phyloP scores from a whole-genome alignment of 2,888 invertebrate genomes.

The Macrostomum cliftonense region DNA sequence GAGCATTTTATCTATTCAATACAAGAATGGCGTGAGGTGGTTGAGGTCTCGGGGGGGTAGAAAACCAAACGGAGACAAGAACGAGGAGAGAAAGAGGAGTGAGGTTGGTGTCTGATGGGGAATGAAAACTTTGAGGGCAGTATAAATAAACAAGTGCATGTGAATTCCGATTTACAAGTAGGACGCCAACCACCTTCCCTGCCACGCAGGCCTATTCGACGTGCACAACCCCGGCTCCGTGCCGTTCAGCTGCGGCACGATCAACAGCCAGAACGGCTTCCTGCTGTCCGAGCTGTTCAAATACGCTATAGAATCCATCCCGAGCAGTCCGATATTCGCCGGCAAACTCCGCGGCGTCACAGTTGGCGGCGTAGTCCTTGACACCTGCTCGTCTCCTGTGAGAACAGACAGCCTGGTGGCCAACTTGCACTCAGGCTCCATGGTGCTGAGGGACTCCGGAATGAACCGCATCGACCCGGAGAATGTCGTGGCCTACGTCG shows the following conservation, averaged over 20 bases:
- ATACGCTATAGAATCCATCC: conserved; percentile 24
- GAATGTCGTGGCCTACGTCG: conserved; percentile 21
- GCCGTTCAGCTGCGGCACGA: conserved; percentile 24
- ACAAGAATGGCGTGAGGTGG: too few species aligned
- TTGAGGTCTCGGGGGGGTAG: too few species aligned
- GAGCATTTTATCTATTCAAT: too few species aligned
- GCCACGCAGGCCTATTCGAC: conserved; percentile 12
- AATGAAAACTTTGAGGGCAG: too few species aligned
- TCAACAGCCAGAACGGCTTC: conserved; percentile 25
- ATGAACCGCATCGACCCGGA: conserved; percentile 17
- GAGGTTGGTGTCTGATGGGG: too few species aligned
- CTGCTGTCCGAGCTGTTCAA: conserved; percentile 29
- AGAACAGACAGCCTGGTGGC: conserved; percentile 27
- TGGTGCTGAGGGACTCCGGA: conserved; percentile 15
- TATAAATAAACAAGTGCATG: too few species aligned
- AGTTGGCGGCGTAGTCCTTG: conserved; percentile 20
- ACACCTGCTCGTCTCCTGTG: conserved; percentile 19
- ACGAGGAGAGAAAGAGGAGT: too few species aligned
- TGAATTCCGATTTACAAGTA: too few species aligned
- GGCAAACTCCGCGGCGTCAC: conserved; percentile 19
- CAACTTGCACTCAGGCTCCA: conserved; percentile 22
- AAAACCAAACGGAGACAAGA: too few species aligned
- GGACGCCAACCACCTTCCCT: too few species aligned
- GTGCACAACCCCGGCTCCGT: conserved; percentile 19
- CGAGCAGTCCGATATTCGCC: conserved; percentile 21